These are phyloP conservation scores for Tychaedon coryphoeus DNA, from an alignment of 2,113 vertebrate species.

Conservation along the genomic window DNA sequence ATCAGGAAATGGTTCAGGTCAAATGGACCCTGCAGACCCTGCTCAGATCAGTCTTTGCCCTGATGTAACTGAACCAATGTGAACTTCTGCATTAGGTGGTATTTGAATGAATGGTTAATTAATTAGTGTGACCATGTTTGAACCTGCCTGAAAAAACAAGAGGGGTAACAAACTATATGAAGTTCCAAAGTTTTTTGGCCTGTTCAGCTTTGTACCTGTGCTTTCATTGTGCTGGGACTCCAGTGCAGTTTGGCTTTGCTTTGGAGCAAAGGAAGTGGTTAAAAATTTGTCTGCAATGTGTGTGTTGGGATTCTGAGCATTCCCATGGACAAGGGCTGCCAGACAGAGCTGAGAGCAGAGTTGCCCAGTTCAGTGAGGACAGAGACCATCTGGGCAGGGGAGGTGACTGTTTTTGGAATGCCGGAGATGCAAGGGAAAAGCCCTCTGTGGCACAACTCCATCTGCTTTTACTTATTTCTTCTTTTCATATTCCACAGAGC, in stretches of 20 bases:
- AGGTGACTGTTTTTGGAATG: background rate
- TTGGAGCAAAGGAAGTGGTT: background rate
- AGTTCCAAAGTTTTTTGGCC: background rate
- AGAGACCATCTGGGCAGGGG: background rate
- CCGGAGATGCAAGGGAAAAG: background rate
- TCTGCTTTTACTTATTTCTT: slow-evolving; percentile 59
- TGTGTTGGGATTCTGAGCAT: background rate
- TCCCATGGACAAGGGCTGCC: background rate
- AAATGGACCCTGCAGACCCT: background rate
- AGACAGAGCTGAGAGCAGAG: background rate
- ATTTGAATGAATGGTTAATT: background rate
- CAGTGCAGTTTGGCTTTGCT: background rate
- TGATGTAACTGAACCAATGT: background rate
- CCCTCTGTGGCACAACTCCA: slow-evolving; percentile 36
- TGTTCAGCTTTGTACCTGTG: background rate
- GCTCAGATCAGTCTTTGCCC: background rate
- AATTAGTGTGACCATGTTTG: background rate
- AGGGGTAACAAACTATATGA: background rate
- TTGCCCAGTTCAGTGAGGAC: slow-evolving; percentile 21
- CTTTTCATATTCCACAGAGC: slow-evolving; percentile 12
- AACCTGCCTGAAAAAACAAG: background rate
- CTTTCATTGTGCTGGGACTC: background rate
- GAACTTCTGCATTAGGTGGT: background rate
- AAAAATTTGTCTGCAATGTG: background rate
- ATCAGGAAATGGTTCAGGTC: background rate